Base-by-base conservation (phyloP, 1,140 invertebrate species). In the Heliconius congener region DNA sequence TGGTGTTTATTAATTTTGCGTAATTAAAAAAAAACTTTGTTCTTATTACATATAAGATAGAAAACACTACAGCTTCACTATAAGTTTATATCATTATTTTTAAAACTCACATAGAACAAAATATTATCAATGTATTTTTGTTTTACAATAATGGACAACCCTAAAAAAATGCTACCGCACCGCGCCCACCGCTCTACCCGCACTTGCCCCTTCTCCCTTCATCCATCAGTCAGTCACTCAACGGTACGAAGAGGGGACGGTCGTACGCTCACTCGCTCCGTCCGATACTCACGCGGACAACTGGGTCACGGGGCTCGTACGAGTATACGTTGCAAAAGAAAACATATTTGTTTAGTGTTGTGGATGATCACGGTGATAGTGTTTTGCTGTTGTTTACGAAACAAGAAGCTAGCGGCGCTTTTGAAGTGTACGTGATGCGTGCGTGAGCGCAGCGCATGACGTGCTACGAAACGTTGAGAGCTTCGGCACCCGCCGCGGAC, bases 391-490 rank as follows among this genome's bases (percentile, higher is more conserved):
- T 83, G 71, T 81, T 79, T 82, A 87, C 91, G 90, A 82, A 85
- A 85, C 84, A 86, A 88, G 81, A 91, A 91, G 87, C 81, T 81
- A 84, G 90, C 92, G 92, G 93, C 86, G 84, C 89, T 91, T 94
- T 94, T 93, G 93, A 93, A 88, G 91, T 94, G 87, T 90, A 88
- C 84, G 93, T 90, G 93, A 93, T 94, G 92, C 90, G 91, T 93
- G 92, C 93, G 93, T 94, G 92, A 94, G 93, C 93, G 93, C 93
- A 94, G 91, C 92, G 92, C 89, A 95, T 95, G 94, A 95, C 94
- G 92, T 95, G 94, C 92, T 95, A 95, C 93, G 94, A 95, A 92
- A 92, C 92, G 88, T 88, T 95, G 91, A 94, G 91, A 94, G 88
- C 93, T 93, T 88, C 90, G 89, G 91, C 91, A 93, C 88, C 92